Evolutionary conservation across 1,140 invertebrate species (phyloP), one percentile per base, ranked within the genome.

Genomic region (Drosophila simulans): DNA sequence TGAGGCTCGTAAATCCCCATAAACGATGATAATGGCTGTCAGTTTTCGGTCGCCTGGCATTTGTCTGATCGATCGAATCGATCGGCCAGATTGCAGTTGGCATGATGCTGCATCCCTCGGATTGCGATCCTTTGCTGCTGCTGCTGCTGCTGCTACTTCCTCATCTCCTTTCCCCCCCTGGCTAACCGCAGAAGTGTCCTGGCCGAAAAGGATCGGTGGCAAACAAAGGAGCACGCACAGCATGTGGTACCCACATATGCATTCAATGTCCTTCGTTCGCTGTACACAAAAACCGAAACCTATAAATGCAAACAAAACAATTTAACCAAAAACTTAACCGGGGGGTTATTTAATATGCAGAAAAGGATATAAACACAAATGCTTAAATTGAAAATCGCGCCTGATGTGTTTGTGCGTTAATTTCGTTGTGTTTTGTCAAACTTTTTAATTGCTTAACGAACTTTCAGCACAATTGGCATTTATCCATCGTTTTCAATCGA

Each of bases 401-500:
- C 84, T 89, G 85, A 89, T 89, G 84, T 90, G 84, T 88, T 88
- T 88, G 84, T 77, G 62, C 62, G 68, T 89, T 90, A 85, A 90
- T 89, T 89, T 88, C 49, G 49, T 15, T 12, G 72, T 75, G 71
- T 75, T 83, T 83, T 79, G 68, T 79, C 53, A 72, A 88, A 88
- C 83, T 83, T 88, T 86, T 89, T 88, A 88, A 88, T 88, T 86
- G 83, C 85, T 86, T 89, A 65, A 88, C 78, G 68, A 85, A 79
- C 85, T 71, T 66, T 58, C 51, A 64, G 45, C 58, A 76, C 71
- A 76, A 76, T 76, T 76, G 72, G 72, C 72, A 75, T 74, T 75
- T 75, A 75, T 57, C 39, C 46, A 27, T 22, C 39, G 60, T 75
- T 73, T 72, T 73, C 71, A 25, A 53, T 34, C 60, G 59, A 75